phyloP scores from a whole-genome alignment of 2,888 invertebrate genomes.

The Tenthredo notha region DNA sequence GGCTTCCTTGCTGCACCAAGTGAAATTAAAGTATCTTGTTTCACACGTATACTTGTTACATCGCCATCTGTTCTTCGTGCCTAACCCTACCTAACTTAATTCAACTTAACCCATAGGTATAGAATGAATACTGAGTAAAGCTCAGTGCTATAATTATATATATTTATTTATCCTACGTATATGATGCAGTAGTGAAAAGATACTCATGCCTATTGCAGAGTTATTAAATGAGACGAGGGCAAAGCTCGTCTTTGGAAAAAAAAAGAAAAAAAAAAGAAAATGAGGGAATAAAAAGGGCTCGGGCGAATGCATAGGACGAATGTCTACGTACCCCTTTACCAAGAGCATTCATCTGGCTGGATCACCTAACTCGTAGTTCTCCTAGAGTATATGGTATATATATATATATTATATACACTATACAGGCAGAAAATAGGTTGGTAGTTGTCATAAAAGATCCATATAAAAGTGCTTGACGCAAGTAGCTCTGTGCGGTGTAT shows the following conservation, averaged over 20 bases:
- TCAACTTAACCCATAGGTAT: constrained; percentile 3
- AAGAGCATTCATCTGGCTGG: constrained; percentile 3
- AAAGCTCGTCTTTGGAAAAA: constrained; percentile 14
- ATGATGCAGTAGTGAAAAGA: not conserved
- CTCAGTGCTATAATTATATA: not conserved
- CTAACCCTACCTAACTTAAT: constrained; percentile 37
- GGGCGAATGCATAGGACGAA: not conserved
- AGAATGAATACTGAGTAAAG: not conserved
- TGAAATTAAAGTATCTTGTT: constrained; percentile 40
- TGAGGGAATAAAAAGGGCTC: not conserved
- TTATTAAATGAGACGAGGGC: constrained; percentile 26
- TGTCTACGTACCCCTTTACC: not conserved
- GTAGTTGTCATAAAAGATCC: constrained; percentile 51
- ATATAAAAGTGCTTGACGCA: constrained; percentile 47
- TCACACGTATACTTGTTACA: constrained; percentile 28
- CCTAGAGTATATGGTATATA: not conserved
- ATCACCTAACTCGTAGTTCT: not conserved
- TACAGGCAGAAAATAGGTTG: constrained; percentile 40
- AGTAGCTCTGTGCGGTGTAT: constrained; percentile 45
- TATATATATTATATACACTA: not conserved
- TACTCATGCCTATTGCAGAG: not conserved
- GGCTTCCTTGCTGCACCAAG: constrained; percentile 32
- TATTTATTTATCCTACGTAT: not conserved
- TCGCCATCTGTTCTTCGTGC: not conserved
- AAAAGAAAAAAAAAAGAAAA: too few species aligned